These are phyloP conservation scores for Pteropus rufus DNA, from an alignment of 2,797 vertebrate genomes.

Conservation along the genomic window DNA sequence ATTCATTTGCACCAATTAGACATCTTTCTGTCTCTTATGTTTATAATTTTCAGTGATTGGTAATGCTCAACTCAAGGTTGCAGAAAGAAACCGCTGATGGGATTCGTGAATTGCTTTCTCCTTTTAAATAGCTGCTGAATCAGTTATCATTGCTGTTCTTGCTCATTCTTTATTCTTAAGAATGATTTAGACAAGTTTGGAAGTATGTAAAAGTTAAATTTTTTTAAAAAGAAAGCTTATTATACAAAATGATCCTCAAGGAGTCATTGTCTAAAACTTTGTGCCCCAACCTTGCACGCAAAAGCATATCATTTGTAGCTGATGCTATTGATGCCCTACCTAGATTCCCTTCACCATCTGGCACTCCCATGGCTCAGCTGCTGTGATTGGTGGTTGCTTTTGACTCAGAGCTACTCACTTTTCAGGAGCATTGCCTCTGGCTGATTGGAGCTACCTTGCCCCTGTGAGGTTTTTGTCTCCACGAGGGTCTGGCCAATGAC, in stretches of 20 bases:
- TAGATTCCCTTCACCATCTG: neutral
- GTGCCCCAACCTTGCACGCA: neutral
- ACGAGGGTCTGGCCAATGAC: neutral
- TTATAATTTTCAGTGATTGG: conserved; percentile 6
- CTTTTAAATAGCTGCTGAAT: neutral
- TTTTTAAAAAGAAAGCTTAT: neutral
- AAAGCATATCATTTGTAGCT: neutral
- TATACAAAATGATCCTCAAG: neutral
- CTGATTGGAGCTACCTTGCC: neutral
- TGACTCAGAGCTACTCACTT: neutral
- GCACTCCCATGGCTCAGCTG: neutral
- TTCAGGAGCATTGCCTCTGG: neutral
- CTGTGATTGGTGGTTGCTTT: neutral
- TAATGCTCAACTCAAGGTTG: neutral
- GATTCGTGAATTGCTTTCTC: neutral
- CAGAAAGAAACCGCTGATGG: neutral
- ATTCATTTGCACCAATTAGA: conserved; percentile 15
- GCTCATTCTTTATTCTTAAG: neutral
- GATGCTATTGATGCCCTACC: neutral
- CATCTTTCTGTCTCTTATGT: neutral
- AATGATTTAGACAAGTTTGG: neutral
- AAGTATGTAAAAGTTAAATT: neutral
- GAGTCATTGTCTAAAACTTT: neutral
- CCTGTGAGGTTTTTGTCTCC: neutral
- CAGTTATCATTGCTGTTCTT: neutral